Conservation (phyloP, 1,140 invertebrate genomes). For the Dysdera silvatica region DNA sequence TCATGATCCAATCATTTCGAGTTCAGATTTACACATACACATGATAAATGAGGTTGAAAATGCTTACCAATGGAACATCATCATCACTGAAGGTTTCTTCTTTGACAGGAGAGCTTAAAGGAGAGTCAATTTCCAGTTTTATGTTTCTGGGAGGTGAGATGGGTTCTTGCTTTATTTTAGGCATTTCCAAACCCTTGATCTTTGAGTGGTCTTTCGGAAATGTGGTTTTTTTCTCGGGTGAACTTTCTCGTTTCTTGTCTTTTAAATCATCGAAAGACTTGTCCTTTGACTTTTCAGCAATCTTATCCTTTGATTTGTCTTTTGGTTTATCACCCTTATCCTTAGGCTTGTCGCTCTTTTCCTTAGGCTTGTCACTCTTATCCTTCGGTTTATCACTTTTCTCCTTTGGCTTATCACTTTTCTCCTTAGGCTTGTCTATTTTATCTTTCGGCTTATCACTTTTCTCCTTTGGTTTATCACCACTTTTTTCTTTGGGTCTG, state of each 20-base stretch:
- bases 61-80: constrained; percentile 64
- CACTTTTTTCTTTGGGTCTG: constrained; percentile 19
- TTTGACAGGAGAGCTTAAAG: constrained; percentile 38
- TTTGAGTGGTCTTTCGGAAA: not conserved
- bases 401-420: constrained; percentile 13
- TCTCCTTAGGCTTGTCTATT: constrained; percentile 26
- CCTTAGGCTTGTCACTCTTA: constrained; percentile 37
- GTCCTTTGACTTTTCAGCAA: constrained; percentile 2
- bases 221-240: not conserved
- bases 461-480: constrained; percentile 16
- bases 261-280: not conserved
- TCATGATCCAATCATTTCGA: not conserved
- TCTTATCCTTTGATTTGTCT: constrained; percentile 40
- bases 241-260: too few relatives aligned
- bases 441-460: constrained; percentile 26
- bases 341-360: constrained; percentile 34
- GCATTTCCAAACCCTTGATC: not conserved
- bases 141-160: too few relatives aligned
- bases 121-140: constrained; percentile 40
- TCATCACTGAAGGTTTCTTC: constrained; percentile 55
- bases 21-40: not conserved
- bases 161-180: not conserved
- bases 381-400: constrained; percentile 26
- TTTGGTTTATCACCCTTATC: constrained; percentile 37
- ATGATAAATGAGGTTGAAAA: not conserved